Conservation (phyloP, 2,113 vertebrate species). For the Indicator indicator region DNA sequence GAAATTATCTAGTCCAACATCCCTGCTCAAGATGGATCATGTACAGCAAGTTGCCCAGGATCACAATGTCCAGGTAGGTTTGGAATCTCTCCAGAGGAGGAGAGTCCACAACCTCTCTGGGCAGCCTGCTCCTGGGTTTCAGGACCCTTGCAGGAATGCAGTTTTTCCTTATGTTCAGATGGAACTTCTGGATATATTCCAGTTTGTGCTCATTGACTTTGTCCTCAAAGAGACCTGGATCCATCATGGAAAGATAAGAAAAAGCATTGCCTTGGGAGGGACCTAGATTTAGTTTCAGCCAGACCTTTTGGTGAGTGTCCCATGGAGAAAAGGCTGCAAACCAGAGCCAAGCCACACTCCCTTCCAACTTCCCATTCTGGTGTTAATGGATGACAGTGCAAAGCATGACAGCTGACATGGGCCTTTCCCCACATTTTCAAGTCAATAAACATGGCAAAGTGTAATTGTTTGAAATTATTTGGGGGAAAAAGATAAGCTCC, state of each 20-base stretch:
- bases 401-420: background rate
- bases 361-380: background rate
- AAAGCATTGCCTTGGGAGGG: background rate
- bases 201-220: too few species aligned
- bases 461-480: background rate
- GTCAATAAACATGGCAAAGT: background rate
- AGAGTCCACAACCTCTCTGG: too few species aligned
- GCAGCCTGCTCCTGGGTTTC: too few species aligned
- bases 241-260: background rate
- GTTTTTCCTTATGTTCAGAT: too few species aligned
- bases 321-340: background rate
- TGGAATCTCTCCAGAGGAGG: too few species aligned
- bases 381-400: background rate
- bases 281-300: background rate
- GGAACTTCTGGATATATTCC: too few species aligned
- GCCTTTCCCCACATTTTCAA: background rate
- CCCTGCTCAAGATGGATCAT: too few species aligned
- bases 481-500: background rate
- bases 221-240: background rate
- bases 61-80: too few species aligned
- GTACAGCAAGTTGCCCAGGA: too few species aligned
- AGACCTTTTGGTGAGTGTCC: background rate
- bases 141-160: too few species aligned
- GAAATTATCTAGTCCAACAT: too few species aligned
- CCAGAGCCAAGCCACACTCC: background rate